Base-by-base conservation (phyloP, 2,797 vertebrate genomes). In the Emydoidea blandingii region DNA sequence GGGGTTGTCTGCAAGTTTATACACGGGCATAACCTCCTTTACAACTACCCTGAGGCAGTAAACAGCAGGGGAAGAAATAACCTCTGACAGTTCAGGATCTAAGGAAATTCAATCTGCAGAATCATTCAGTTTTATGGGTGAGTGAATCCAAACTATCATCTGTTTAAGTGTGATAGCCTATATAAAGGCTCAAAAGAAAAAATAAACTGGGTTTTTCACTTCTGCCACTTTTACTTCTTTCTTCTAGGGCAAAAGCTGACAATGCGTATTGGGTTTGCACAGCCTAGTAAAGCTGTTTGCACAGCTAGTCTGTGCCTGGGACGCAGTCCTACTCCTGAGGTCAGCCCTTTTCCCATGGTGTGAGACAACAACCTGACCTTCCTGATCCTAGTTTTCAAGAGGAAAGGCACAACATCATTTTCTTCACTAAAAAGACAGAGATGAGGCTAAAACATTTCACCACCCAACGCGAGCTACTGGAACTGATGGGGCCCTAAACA, bases 231-330 rank as follows among this genome's bases (percentile, higher is more conserved):
- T 23, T 3, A 14, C 65, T 91, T 47, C 50, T 96, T 88, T 50
- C 81, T 93, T 79, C 78, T 85, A 31, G 85, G 68, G 87, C 65
- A 81, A 72, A 93, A 86, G 19, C 84, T 93, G 84, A 88, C 92
- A 85, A 78, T 56, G 80, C 89, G 74, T 88, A 83, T 96, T 95
- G 92, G 93, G 68, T 49, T 96, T 94, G 91, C 87, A 96, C 90
- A 94, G 89, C 78, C 34, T 37, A 25, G 50, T 47, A 62, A 85
- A 89, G 83, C 54, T 54, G 54, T 54, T 54, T 54, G 54, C 23
- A 54, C 9, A 10, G 54, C 9, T 23, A 54, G 88, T 79, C 92
- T 91, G 94, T 91, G 91, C 56, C 83, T 88, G 59, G 86, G 80
- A 95, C 93, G 21, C 37, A 47, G 53, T 34, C 50, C 81, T 85